phyloP scores from a whole-genome alignment of 2,113 vertebrate species.

The Ptilonorhynchus violaceus region DNA sequence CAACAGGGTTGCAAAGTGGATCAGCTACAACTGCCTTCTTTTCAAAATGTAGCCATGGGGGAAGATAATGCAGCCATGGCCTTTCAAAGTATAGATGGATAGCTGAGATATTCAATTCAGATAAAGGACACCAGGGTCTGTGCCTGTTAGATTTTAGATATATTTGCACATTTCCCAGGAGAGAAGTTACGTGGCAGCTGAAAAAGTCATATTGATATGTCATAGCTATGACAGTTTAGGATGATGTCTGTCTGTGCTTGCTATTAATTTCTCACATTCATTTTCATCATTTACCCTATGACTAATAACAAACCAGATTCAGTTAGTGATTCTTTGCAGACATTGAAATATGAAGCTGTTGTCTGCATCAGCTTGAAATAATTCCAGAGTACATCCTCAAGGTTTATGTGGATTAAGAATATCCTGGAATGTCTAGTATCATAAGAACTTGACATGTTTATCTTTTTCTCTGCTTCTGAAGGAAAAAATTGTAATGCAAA shows the following conservation, averaged over 20 bases:
- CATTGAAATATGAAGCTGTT: neutral
- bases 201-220: neutral
- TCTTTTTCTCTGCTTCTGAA: neutral
- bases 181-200: neutral
- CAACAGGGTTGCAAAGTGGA: neutral
- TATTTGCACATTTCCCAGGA: neutral
- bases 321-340: neutral
- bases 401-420: neutral
- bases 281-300: neutral
- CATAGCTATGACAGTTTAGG: neutral
- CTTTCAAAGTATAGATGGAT: neutral
- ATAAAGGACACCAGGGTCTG: neutral
- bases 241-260: neutral
- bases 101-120: neutral
- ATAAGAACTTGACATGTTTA: rapidly evolving
- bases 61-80: neutral
- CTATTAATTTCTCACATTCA: neutral
- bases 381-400: neutral
- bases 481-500: neutral
- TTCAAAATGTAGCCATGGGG: neutral
- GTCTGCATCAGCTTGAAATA: neutral
- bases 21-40: neutral
- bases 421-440: neutral
- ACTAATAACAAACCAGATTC: neutral
- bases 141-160: neutral